Evolutionary conservation across 2,888 invertebrate species (phyloP).

Genomic region (Dascillus cervinus): DNA sequence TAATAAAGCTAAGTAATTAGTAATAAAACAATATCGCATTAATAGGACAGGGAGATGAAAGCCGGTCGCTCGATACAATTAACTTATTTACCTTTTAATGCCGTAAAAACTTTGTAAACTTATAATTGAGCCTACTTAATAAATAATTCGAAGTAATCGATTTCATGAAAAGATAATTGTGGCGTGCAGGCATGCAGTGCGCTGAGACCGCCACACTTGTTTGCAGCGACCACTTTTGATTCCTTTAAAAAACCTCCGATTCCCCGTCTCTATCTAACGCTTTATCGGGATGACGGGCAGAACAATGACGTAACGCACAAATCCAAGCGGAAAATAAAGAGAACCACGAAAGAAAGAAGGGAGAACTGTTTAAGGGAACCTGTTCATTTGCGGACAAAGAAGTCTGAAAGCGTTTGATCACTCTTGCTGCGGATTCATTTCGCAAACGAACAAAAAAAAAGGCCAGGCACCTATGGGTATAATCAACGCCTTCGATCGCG

Average conservation of each 20-base stretch:
- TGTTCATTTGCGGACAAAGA: slow-evolving; percentile 33
- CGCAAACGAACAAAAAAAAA: slow-evolving; percentile 18
- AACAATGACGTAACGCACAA: slow-evolving; percentile 10
- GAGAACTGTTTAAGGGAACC: slow-evolving; percentile 30
- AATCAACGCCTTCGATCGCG: no score
- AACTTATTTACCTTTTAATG: slow-evolving; percentile 10
- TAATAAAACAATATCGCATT: no score
- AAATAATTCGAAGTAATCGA: slow-evolving; percentile 34
- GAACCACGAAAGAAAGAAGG: slow-evolving; percentile 28
- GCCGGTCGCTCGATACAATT: slow-evolving; percentile 1
- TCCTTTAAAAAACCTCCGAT: no score
- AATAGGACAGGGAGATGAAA: slow-evolving; percentile 6
- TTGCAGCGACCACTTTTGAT: no score
- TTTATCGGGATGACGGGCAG: slow-evolving; percentile 14
- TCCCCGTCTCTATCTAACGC: slow-evolving; percentile 11
- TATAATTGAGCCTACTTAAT: slow-evolving; percentile 30
- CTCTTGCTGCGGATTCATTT: slow-evolving; percentile 25
- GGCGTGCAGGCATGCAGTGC: slow-evolving; percentile 25
- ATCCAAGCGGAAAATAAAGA: slow-evolving; percentile 4
- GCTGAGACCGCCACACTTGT: slow-evolving; percentile 22
- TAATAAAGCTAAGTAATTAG: no score
- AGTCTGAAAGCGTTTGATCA: slow-evolving; percentile 23
- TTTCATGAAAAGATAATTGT: slow-evolving; percentile 35
- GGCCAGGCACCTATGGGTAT: slow-evolving; percentile 1
- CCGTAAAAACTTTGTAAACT: slow-evolving; percentile 23